Evolutionary conservation across 2,797 vertebrate genomes (phyloP), one percentile per base, ranked within the genome.

Genomic region (Melanogrammus aeglefinus): DNA sequence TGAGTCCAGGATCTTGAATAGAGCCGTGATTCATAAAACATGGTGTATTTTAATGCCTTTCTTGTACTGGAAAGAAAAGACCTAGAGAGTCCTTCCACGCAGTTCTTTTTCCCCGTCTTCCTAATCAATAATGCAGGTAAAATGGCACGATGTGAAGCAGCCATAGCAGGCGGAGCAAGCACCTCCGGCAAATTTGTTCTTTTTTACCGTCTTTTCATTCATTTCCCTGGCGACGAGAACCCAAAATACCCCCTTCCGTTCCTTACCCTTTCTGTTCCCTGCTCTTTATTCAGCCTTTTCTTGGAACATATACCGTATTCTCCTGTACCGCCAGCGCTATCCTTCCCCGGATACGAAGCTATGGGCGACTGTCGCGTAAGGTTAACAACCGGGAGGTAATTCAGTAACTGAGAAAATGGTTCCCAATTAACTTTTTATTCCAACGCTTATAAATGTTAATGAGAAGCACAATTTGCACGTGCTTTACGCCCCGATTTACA

Each of bases 381-480:
- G 51, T 63, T 63, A 63, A 63, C 51, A n/a, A 21, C 51, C 51
- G 21, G 51, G 51, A 63, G 21, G 51, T 63, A 63, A 63, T 63
- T 63, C 8, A 63, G 5, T n/a, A 63, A 63, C 51, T 8, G 51
- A 63, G 21, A n/a, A 63, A 63, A 63, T 12, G 51, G 51, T 63
- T 63, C 51, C 51, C 51, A 63, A 63, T 63, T 63, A 63, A 63
- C 51, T 63, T 57, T 57, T 57, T 57, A 57, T n/a, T 21, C 51
- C 7, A n/a, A 63, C 51, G 21, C 51, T 63, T 63, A 63, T 63
- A 63, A 63, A 63, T 63, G 51, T 63, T 63, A 63, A 63, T 6
- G 51, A 63, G 51, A 63, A 63, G 51, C 51, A 8, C 21, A 7
- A 2, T n/a, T 12, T 12, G 51, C 51, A n/a, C 8, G 47, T 16